Evolutionary conservation across 1,140 invertebrate species (phyloP).

Genomic region (Diachasma alloeum): DNA sequence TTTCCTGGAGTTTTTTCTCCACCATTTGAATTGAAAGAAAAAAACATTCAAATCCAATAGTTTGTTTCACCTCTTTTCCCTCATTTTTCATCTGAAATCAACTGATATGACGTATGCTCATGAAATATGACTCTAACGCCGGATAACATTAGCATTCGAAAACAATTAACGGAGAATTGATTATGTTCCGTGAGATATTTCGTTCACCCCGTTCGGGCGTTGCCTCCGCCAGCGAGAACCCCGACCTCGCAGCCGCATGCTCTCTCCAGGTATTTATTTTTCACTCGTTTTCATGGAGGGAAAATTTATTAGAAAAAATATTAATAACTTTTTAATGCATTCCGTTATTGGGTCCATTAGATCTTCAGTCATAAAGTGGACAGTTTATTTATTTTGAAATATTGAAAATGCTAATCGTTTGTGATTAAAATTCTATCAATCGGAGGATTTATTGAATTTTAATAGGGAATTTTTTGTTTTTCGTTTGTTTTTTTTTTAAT

Average conservation of each 20-base stretch:
- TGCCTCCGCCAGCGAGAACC: conserved; percentile 22
- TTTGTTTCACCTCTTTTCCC: not conserved
- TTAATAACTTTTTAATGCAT: not conserved
- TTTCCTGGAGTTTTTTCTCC: too few species aligned
- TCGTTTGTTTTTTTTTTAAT: not conserved
- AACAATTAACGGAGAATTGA: conserved; percentile 31
- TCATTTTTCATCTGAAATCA: not conserved
- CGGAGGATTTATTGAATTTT: too few species aligned
- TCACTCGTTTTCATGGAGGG: not conserved
- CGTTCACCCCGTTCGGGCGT: conserved; percentile 24
- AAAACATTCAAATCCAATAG: not conserved
- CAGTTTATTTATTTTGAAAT: not conserved
- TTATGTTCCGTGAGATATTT: conserved; percentile 25
- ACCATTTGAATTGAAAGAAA: not conserved
- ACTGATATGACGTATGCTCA: not conserved
- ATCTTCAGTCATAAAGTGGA: not conserved
- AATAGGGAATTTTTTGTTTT: not conserved
- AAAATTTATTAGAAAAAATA: not conserved
- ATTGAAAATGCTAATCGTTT: not conserved
- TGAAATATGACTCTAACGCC: conserved; percentile 12
- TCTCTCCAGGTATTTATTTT: conserved; percentile 8
- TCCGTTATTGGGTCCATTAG: not conserved
- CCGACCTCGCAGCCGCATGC: conserved; percentile 27
- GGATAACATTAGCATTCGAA: conserved; percentile 21
- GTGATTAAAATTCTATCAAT: too few species aligned